These are phyloP conservation scores for Malacosoma neustria DNA, from an alignment of 2,888 invertebrate genomes.

Conservation along the genomic window DNA sequence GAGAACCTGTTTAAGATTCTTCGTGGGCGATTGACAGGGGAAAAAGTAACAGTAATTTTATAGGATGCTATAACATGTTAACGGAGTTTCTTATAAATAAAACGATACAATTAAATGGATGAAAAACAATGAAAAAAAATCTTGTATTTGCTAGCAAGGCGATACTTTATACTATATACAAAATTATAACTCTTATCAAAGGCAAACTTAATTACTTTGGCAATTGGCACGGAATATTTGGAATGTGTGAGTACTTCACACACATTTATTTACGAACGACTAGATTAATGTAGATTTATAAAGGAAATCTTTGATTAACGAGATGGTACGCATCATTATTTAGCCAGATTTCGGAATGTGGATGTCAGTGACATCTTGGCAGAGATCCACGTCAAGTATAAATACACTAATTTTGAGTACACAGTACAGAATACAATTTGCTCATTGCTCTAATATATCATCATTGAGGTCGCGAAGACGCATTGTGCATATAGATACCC, in stretches of 20 bases:
- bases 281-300: neutral
- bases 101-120: too few species aligned
- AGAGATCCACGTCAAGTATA: constrained; percentile 60
- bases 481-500: constrained; percentile 17
- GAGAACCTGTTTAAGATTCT: constrained; percentile 4
- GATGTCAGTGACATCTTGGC: constrained; percentile 69
- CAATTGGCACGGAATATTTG: too few species aligned
- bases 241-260: too few species aligned
- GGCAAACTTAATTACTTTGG: too few species aligned
- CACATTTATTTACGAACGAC: too few species aligned
- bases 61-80: too few species aligned
- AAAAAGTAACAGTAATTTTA: neutral
- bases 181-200: too few species aligned
- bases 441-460: constrained; percentile 47
- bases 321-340: constrained; percentile 28
- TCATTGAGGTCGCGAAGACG: constrained; percentile 30
- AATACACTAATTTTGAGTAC: constrained; percentile 62
- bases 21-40: neutral
- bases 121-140: too few species aligned
- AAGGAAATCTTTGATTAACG: constrained; percentile 3
- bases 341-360: constrained; percentile 44
- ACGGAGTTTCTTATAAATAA: too few species aligned
- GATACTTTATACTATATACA: too few species aligned
- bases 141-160: too few species aligned
- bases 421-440: constrained; percentile 56